A percentile compares a stretch with the other conserved stretches of the same genome.
Conservation (phyloP, 1,140 invertebrate species). For the Ips nitidus region DNA sequence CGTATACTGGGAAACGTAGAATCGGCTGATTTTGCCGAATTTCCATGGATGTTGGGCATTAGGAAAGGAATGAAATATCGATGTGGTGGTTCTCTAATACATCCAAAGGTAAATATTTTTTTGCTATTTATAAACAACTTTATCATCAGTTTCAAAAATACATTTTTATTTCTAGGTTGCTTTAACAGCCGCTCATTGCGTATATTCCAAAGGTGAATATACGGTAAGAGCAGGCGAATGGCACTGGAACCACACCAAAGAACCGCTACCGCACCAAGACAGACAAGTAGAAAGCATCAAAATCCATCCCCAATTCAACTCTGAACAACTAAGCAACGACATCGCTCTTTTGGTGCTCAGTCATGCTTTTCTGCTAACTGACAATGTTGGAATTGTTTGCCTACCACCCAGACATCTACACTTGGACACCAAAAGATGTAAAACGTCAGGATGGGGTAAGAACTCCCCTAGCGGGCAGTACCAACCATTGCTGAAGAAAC, state of each 20-base stretch:
- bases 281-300: conserved; percentile 38
- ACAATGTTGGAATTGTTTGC: conserved; percentile 58
- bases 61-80: conserved; percentile 38
- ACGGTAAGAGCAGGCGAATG: conserved; percentile 59
- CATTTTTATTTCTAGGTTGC: conserved; percentile 26
- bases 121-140: neutral
- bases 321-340: conserved; percentile 64
- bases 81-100: conserved; percentile 50
- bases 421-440: conserved; percentile 52
- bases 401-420: conserved; percentile 47
- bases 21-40: conserved; percentile 45
- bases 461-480: conserved; percentile 56
- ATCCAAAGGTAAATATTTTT: conserved; percentile 43
- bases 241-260: conserved; percentile 55
- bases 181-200: conserved; percentile 49
- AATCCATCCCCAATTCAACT: conserved; percentile 44
- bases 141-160: neutral
- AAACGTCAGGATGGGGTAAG: conserved; percentile 69
- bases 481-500: conserved; percentile 61
- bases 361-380: conserved; percentile 56
- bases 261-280: conserved; percentile 56
- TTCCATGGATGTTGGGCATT: conserved; percentile 49
- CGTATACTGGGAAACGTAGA: conserved; percentile 31
- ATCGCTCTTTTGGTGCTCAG: conserved; percentile 68
- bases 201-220: conserved; percentile 37